Base-by-base conservation (phyloP, 2,113 vertebrate genomes). In the Nycticebus coucang region DNA sequence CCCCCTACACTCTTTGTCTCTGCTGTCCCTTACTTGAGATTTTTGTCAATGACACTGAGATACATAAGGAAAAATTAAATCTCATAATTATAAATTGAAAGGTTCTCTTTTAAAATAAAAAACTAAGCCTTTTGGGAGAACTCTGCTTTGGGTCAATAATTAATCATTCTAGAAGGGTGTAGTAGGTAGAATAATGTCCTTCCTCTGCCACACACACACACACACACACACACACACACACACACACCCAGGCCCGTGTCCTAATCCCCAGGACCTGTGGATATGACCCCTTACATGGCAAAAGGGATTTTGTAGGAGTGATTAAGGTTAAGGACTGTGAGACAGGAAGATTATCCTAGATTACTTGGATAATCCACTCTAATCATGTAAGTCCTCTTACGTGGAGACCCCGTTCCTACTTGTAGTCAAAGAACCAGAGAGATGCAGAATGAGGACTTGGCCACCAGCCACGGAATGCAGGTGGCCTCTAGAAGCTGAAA, bases 121-220 rank as follows among this genome's bases (percentile, higher is more conserved):
- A 86, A 75, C 37, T 26, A 83, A 84, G 55, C 18, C 55, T 91
- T 89, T 77, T 33, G 22, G n/a, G 81, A 93, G 60, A 85, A 87
- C 37, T 93, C 57, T 37, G 9, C 0, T 24, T 3, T 74, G 30
- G 35, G 41, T 71, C 26, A 24, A 30, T 45, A 90, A 80, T 55
- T 18, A 18, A 12, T 86, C 55, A 18, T 87, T 79, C 87, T 35
- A 30, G 21, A 71, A 91, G 3, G 2, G 7, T 28, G 26, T 22
- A 13, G 59, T 33, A 45, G 11, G 24, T 30, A 66, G 30, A 60
- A 57, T 41, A 68, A 85, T 26, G 13, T 7, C n/a, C 26, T 4
- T 17, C 55, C 53, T 2, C 78, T 28, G 10, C 24, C 11, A 60
- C 22, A 60, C 59, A 60, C 59, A 60, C 59, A 60, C 59, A 60